These are phyloP conservation scores for Psilanteris sp. DNA, from an alignment of 1,140 invertebrate species.

Conservation along the genomic window DNA sequence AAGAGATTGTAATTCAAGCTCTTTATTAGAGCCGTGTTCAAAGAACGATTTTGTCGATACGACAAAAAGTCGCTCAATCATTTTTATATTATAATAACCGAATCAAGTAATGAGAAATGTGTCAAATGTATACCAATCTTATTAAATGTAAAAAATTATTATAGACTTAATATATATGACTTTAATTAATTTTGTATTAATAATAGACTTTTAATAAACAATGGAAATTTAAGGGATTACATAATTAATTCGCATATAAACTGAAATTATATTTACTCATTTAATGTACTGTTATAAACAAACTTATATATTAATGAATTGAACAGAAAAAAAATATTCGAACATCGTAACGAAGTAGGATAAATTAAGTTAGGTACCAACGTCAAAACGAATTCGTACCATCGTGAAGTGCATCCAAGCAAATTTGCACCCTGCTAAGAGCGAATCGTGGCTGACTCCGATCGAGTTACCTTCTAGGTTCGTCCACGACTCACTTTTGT, in stretches of 20 bases:
- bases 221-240: no score
- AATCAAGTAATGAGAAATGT: no score
- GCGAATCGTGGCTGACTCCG: slow-evolving; percentile 27
- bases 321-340: neutral
- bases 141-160: no score
- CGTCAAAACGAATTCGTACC: slow-evolving; percentile 24
- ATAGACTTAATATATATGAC: no score
- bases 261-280: no score
- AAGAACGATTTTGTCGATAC: slow-evolving; percentile 32
- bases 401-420: slow-evolving; percentile 44
- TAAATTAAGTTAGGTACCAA: slow-evolving; percentile 3
- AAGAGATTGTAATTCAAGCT: slow-evolving; percentile 66
- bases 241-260: no score
- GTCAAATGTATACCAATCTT: no score
- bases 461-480: slow-evolving; percentile 48
- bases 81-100: slow-evolving; percentile 38
- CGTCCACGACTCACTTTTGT: slow-evolving; percentile 22
- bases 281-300: no score
- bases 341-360: neutral
- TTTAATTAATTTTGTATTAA: no score
- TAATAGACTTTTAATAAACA: no score
- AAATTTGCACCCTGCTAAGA: slow-evolving; percentile 19
- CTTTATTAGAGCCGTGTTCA: slow-evolving; percentile 68
- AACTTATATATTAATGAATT: slow-evolving; percentile 1
- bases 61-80: slow-evolving; percentile 12